phyloP scores from a whole-genome alignment of 2,797 vertebrate genomes.

The Sebastes vulpes region DNA sequence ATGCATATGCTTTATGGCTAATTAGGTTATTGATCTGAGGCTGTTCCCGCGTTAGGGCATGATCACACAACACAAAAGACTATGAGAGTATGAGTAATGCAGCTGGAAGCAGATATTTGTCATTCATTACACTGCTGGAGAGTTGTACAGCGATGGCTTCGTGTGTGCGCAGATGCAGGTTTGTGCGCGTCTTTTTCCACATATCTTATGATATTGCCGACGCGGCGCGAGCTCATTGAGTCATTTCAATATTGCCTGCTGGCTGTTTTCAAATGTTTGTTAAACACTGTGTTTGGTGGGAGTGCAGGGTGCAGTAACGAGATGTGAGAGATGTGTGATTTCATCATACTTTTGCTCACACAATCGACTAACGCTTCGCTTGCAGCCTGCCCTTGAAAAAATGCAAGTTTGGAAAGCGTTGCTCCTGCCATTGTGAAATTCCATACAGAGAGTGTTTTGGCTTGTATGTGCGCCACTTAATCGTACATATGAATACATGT shows the following conservation, averaged over 20 bases:
- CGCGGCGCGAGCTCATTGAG: conserved; percentile 23
- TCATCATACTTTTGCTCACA: conserved; percentile 58
- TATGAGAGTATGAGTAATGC: conserved; percentile 68
- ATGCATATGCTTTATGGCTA: conserved; percentile 81
- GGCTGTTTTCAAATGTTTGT: conserved; percentile 63
- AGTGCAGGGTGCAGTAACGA: conserved; percentile 40
- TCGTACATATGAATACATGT: background rate
- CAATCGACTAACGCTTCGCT: conserved; percentile 25
- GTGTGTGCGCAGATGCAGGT: conserved; percentile 1
- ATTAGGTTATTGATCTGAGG: conserved; percentile 81
- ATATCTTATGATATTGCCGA: conserved; percentile 15
- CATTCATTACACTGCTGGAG: conserved; percentile 34
- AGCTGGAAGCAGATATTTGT: conserved; percentile 67
- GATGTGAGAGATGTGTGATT: conserved; percentile 61
- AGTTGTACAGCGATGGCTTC: conserved; percentile 17
- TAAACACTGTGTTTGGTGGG: conserved; percentile 43
- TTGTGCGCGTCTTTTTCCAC: background rate
- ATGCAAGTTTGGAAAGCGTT: conserved; percentile 39
- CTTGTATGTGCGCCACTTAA: background rate
- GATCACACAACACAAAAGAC: conserved; percentile 66
- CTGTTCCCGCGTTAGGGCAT: conserved; percentile 57
- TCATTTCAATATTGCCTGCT: conserved; percentile 55
- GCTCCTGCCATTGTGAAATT: conserved; percentile 34
- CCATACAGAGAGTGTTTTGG: conserved; percentile 9
- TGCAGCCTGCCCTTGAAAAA: conserved; percentile 45